Conservation (phyloP, 1,140 invertebrate species). For the Camponotus floridanus region DNA sequence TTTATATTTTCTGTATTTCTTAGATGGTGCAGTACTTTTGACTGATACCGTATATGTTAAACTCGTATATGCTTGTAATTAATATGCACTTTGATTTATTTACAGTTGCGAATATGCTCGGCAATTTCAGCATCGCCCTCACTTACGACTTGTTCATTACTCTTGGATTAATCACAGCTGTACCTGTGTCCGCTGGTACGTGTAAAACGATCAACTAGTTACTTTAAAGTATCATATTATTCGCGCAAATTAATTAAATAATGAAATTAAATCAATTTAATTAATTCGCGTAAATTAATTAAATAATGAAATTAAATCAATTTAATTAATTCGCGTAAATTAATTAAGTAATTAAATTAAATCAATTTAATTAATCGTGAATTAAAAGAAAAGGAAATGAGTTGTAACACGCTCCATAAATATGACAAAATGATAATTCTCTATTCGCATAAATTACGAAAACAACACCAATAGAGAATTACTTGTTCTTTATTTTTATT, state of each 20-base stretch:
- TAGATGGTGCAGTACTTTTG: too few species aligned
- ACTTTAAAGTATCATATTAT: not conserved
- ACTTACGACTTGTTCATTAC: slow-evolving; percentile 98
- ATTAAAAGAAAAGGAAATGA: too few species aligned
- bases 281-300: too few species aligned
- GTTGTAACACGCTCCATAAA: not conserved
- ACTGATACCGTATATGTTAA: not conserved
- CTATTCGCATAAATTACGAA: not conserved
- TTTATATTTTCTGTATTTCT: too few species aligned
- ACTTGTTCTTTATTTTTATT: not conserved
- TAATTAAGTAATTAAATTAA: too few species aligned
- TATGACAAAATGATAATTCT: not conserved
- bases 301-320: too few species aligned
- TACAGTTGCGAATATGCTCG: slow-evolving; percentile 95
- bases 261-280: too few species aligned
- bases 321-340: too few species aligned
- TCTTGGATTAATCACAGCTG: slow-evolving; percentile 95
- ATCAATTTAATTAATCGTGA: too few species aligned
- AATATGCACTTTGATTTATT: slow-evolving; percentile 71
- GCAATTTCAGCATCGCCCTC: slow-evolving; percentile 95
- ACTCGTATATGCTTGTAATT: not conserved
- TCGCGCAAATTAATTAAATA: not conserved
- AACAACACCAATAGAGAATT: not conserved
- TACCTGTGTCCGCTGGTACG: slow-evolving; percentile 96
- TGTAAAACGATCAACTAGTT: not conserved